Base-by-base conservation (phyloP, 1,140 invertebrate species). In the Lepidostoma basale region DNA sequence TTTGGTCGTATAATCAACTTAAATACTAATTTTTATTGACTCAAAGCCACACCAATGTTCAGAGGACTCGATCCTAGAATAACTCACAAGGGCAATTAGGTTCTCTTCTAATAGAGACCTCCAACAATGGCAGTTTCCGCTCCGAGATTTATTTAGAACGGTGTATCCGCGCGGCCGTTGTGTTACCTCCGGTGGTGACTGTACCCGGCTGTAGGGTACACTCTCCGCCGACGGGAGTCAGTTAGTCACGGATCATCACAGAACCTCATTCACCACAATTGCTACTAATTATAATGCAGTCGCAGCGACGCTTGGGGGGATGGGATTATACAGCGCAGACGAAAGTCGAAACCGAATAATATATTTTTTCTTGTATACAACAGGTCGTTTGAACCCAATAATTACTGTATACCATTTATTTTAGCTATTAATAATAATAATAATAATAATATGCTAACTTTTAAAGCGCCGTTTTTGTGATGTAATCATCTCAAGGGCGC, bases 161-260 rank as follows among this genome's bases (percentile, higher is more conserved):
- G 42, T n/a, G n/a, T n/a, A 6, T 45, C 62, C 2, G 0, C 25
- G 12, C n/a, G 9, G 14, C 28, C 28, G 10, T 9, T 42, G 33
- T 44, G 20, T 22, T 49, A n/a, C n/a, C n/a, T n/a, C n/a, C n/a
- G n/a, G n/a, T n/a, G n/a, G 45, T 49, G 45, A 22, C 23, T 22
- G n/a, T n/a, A n/a, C n/a, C n/a, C n/a, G n/a, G n/a, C n/a, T n/a
- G 20, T n/a, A 18, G 22, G 18, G 45, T 23, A 49, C 23, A 22
- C 14, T 20, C 5, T 12, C 18, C 10, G 44, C 14, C 44, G 44
- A 47, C 60, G 68, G 45, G 62, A 62, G 68, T 52, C 36, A 52
- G 44, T 69, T 63, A 63, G 67, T 69, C 60, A 69, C 60, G 60
- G 67, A 69, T 63, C 59, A 69, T 69, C 67, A 69, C 44, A 52